Percentiles rank a stretch among this genome's conserved stretches.
These are phyloP conservation scores for Heterohyrax brucei DNA, from an alignment of 2,797 vertebrate species.

Conservation along the genomic window DNA sequence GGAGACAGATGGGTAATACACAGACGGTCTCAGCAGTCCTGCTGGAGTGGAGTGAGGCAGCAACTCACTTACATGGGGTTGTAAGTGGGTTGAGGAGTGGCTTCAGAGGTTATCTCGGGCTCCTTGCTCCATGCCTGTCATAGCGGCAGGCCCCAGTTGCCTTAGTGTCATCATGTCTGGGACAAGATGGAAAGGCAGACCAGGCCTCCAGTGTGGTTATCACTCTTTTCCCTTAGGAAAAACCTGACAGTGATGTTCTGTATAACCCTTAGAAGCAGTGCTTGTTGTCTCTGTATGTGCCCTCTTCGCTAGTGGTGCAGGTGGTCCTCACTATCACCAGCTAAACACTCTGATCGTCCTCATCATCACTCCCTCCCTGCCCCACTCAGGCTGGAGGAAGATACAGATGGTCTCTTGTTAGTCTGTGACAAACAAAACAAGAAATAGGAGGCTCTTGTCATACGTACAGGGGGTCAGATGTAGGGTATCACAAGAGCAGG, in stretches of 20 bases:
- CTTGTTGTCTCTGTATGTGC: background rate
- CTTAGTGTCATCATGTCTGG: conserved; percentile 16
- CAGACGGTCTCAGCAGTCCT: background rate
- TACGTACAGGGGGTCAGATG: background rate
- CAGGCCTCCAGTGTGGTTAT: background rate
- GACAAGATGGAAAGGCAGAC: conserved; percentile 31
- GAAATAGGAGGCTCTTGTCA: background rate
- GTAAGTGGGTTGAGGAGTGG: too few relatives aligned
- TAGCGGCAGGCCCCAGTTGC: background rate
- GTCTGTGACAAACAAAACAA: conserved; percentile 16
- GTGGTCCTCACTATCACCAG: background rate
- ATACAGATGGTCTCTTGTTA: background rate
- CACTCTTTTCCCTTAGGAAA: background rate
- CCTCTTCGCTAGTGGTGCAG: background rate
- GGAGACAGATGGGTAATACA: background rate
- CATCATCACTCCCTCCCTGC: background rate
- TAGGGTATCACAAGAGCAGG: background rate
- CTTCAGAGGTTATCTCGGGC: background rate
- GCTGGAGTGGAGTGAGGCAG: background rate
- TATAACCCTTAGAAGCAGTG: background rate
- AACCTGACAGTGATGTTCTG: background rate
- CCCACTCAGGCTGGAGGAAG: background rate
- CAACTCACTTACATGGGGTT: too few relatives aligned
- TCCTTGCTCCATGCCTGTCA: background rate
- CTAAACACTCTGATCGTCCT: background rate